These are phyloP conservation scores for Drosophila aff. DNA, from an alignment of 1,140 invertebrate species.

Conservation along the genomic window DNA sequence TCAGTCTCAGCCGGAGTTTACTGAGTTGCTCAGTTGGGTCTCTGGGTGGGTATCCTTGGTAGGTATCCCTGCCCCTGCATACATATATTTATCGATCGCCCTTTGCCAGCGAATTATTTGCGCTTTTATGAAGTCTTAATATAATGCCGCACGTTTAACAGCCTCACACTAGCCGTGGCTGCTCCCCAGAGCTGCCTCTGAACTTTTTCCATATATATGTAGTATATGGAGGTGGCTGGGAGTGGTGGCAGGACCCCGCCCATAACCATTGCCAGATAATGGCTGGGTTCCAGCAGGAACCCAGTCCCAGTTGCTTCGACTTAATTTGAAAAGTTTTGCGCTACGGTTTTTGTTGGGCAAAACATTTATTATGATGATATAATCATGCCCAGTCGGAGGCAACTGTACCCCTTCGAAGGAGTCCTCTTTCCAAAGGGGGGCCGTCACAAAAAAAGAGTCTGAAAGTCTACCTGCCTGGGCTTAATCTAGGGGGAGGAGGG, in stretches of 20 bases:
- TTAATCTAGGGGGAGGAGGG: not conserved
- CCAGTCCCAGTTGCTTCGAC: constrained; percentile 55
- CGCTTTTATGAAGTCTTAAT: constrained; percentile 83
- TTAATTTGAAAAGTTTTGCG: constrained; percentile 80
- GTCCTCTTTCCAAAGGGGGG: not conserved
- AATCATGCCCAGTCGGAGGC: constrained; percentile 61
- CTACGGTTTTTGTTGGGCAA: constrained; percentile 66
- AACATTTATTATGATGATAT: constrained; percentile 84
- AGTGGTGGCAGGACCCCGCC: constrained; percentile 8
- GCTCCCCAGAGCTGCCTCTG: not conserved
- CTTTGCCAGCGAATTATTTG: constrained; percentile 68
- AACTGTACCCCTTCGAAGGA: constrained; percentile 63
- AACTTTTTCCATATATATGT: not conserved
- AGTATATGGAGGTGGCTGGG: not conserved
- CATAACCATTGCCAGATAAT: constrained; percentile 50
- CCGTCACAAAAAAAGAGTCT: not conserved
- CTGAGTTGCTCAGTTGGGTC: not conserved
- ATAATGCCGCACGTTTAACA: constrained; percentile 79
- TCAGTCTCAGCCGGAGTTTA: constrained; percentile 12
- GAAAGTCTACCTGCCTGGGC: constrained; percentile 43
- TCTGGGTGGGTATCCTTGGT: not conserved
- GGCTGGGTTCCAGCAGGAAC: constrained; percentile 11
- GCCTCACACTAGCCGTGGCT: constrained; percentile 51
- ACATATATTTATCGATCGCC: constrained; percentile 62
- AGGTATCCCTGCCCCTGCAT: not conserved